Evolutionary conservation across 2,888 invertebrate genomes (phyloP).

Genomic region (Aspidapion aeneum): DNA sequence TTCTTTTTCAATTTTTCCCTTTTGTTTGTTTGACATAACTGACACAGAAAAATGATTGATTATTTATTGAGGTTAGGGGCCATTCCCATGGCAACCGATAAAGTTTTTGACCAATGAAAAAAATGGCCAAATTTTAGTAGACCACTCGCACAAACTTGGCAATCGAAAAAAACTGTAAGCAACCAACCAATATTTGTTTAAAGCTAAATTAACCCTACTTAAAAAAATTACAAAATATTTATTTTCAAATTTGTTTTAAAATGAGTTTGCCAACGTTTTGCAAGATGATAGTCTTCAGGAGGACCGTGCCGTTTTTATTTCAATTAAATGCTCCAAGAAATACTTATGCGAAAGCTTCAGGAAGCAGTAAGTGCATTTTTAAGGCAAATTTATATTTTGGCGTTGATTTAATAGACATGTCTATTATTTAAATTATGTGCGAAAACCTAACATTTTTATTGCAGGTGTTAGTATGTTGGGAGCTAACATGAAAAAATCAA

Average conservation of each 20-base stretch:
- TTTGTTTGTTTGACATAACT: slow-evolving; percentile 24
- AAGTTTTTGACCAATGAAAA: too few relatives aligned
- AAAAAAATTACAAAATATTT: too few relatives aligned
- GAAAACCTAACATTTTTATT: too few relatives aligned
- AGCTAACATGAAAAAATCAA: slow-evolving; percentile 58
- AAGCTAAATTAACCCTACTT: too few relatives aligned
- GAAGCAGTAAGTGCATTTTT: slow-evolving; percentile 22
- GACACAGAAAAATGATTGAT: slow-evolving; percentile 25
- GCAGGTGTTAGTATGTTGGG: slow-evolving; percentile 45
- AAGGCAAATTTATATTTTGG: too few relatives aligned
- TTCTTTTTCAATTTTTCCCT: slow-evolving; percentile 7
- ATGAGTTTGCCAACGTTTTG: slow-evolving; percentile 23
- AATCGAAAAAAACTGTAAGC: too few relatives aligned
- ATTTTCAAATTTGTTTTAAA: slow-evolving; percentile 9
- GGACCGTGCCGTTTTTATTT: slow-evolving; percentile 21
- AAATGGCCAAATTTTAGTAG: too few relatives aligned
- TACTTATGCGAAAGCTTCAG: slow-evolving; percentile 38
- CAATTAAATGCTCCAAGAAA: slow-evolving; percentile 31
- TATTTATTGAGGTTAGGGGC: slow-evolving; percentile 30
- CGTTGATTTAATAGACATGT: too few relatives aligned
- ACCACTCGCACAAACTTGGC: too few relatives aligned
- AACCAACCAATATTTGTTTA: too few relatives aligned
- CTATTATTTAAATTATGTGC: too few relatives aligned
- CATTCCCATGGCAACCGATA: neutral
- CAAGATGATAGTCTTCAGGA: slow-evolving; percentile 20